Evolutionary conservation across 2,888 invertebrate genomes (phyloP).

Genomic region (Eumerus sabulonum): DNA sequence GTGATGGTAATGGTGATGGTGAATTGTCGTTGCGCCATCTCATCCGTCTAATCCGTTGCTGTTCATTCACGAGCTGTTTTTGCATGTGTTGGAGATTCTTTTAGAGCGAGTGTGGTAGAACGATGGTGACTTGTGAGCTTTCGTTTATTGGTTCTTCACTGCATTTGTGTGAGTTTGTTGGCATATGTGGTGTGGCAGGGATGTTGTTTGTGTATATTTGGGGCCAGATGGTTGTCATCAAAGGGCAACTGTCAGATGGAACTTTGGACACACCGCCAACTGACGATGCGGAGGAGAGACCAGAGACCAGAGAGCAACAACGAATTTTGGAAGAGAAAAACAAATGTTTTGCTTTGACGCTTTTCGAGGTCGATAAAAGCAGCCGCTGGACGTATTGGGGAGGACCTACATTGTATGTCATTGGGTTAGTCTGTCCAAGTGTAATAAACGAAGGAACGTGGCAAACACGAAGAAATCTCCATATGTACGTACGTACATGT

Average conservation of each 20-base stretch:
- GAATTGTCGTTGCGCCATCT: constrained; percentile 58
- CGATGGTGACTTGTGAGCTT: constrained; percentile 41
- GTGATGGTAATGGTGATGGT: constrained; percentile 2
- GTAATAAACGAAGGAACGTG: not conserved
- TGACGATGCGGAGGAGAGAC: too few relatives aligned
- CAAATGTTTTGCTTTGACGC: too few relatives aligned
- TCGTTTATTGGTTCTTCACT: constrained; percentile 24
- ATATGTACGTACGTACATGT: too few relatives aligned
- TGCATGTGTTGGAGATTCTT: constrained; percentile 23
- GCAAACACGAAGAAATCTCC: too few relatives aligned
- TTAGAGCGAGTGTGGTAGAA: constrained; percentile 17
- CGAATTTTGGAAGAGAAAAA: constrained; percentile 12
- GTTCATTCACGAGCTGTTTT: not conserved
- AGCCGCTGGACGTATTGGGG: too few relatives aligned
- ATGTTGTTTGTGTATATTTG: constrained; percentile 2
- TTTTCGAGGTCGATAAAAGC: not conserved
- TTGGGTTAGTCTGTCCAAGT: not conserved
- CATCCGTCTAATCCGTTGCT: not conserved
- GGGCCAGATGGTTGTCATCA: constrained; percentile 36
- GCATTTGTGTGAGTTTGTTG: constrained; percentile 34
- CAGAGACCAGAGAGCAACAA: constrained; percentile 17
- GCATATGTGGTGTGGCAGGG: not conserved
- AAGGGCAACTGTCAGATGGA: constrained; percentile 53
- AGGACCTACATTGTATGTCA: not conserved
- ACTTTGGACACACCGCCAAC: constrained; percentile 19